Evolutionary conservation across 2,113 vertebrate species (phyloP).

Genomic region (Pleuronectes platessa): DNA sequence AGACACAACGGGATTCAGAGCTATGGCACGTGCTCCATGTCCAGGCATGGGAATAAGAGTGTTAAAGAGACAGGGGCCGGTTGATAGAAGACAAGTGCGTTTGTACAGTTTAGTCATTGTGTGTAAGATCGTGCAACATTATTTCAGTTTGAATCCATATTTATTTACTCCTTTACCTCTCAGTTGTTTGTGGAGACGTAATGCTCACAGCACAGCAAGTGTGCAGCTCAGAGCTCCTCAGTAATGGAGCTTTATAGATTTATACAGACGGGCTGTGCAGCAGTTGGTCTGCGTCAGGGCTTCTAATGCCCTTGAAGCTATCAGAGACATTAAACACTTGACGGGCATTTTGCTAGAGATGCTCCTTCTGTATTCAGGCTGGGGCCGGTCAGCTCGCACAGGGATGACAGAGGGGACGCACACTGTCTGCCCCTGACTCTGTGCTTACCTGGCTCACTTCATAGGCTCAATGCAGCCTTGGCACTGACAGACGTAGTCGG

Average conservation of each 20-base stretch:
- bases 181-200: conserved; percentile 36
- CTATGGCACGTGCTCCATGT: conserved; percentile 42
- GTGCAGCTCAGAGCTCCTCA: conserved; percentile 38
- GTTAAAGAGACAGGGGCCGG: conserved; percentile 43
- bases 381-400: conserved; percentile 31
- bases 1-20: background rate
- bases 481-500: conserved; percentile 13
- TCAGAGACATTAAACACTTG: conserved; percentile 69
- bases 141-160: conserved; percentile 52
- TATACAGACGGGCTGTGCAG: conserved; percentile 34
- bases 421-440: background rate
- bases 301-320: conserved; percentile 66
- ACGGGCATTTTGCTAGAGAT: conserved; percentile 66
- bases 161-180: conserved; percentile 28
- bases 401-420: conserved; percentile 7
- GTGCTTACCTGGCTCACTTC: conserved; percentile 43
- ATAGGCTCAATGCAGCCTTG: conserved; percentile 38
- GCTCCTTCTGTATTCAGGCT: conserved; percentile 33
- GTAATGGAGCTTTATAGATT: conserved; percentile 63
- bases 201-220: conserved; percentile 8
- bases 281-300: conserved; percentile 49
- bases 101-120: background rate
- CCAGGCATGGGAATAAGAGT: conserved; percentile 8
- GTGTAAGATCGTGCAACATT: background rate
- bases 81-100: conserved; percentile 6